Conservation (phyloP, 2,888 invertebrate species). For the Germaria angustata region DNA sequence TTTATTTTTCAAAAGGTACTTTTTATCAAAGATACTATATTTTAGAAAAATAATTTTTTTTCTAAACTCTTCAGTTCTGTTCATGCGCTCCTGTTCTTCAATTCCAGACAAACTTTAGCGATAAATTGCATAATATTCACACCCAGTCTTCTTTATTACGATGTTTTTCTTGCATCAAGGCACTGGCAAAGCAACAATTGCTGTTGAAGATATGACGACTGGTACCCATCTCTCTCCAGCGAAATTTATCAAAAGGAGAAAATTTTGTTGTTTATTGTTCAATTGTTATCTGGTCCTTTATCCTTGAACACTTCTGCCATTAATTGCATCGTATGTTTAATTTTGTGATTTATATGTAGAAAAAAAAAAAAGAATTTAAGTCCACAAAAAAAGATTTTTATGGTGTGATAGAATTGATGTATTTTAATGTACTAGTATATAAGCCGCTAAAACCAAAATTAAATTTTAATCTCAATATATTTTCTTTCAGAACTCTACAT, state of each 20-base stretch:
- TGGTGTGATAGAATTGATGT: not conserved
- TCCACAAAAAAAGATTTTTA: not conserved
- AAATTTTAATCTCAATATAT: not conserved
- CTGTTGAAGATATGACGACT: slow-evolving; percentile 2
- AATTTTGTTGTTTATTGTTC: slow-evolving; percentile 42
- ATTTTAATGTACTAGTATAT: not conserved
- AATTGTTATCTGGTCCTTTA: slow-evolving; percentile 56
- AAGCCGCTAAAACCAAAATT: not conserved
- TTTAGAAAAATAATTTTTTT: too few relatives aligned
- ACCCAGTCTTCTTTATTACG: not conserved
- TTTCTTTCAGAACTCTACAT: not conserved
- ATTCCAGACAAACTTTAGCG: slow-evolving; percentile 1
- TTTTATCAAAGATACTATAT: not conserved
- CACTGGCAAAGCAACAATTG: slow-evolving; percentile 54
- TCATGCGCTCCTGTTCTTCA: not conserved
- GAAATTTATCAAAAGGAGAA: not conserved
- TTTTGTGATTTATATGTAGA: slow-evolving; percentile 35
- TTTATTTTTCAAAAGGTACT: not conserved
- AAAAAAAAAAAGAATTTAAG: slow-evolving; percentile 9
- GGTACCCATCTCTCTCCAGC: not conserved
- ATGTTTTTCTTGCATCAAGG: not conserved
- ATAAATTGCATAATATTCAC: slow-evolving; percentile 50
- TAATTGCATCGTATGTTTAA: slow-evolving; percentile 39
- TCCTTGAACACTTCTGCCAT: slow-evolving; percentile 56
- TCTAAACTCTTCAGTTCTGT: not conserved